These are phyloP conservation scores for Scalopus aquaticus DNA, from an alignment of 2,113 vertebrate genomes.

Conservation along the genomic window DNA sequence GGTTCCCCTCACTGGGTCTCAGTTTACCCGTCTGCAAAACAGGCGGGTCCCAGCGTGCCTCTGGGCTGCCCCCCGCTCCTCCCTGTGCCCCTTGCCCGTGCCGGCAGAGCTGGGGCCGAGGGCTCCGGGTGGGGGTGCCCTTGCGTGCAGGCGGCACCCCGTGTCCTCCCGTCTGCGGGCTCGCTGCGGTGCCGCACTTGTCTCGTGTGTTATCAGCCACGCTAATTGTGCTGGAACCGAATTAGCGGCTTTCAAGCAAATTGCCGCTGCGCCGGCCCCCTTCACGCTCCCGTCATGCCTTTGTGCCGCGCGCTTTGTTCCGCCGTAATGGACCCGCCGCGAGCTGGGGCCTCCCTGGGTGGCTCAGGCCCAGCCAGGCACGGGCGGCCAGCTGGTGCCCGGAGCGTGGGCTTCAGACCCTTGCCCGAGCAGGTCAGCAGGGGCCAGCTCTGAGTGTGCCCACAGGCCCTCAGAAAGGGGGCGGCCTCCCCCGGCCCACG, in stretches of 20 bases:
- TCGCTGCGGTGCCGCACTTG: constrained; percentile 91
- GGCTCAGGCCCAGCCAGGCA: background rate
- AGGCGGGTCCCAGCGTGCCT: too few species aligned
- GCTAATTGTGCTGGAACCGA: constrained; percentile 99
- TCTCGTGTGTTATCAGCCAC: constrained; percentile 94
- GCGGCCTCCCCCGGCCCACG: too few species aligned
- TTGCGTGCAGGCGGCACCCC: too few species aligned
- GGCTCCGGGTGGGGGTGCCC: constrained; percentile 68
- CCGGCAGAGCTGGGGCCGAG: constrained; percentile 11
- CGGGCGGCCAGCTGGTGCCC: accelerated
- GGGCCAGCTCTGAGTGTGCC: background rate
- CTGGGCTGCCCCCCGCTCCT: too few species aligned
- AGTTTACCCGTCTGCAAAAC: too few species aligned
- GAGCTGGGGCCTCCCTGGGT: constrained; percentile 55
- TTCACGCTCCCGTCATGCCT: constrained; percentile 93
- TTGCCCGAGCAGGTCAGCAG: background rate
- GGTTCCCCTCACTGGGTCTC: too few species aligned
- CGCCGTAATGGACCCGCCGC: constrained; percentile 92
- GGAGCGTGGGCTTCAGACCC: background rate
- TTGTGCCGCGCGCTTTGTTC: constrained; percentile 97
- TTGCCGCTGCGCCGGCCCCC: constrained; percentile 91
- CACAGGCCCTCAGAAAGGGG: too few species aligned
- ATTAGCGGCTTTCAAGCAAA: constrained; percentile 98
- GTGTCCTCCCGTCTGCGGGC: constrained; percentile 94
- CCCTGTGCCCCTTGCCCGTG: too few species aligned